phyloP scores from a whole-genome alignment of 1,140 invertebrate species.

The Temnothorax longispinosus region DNA sequence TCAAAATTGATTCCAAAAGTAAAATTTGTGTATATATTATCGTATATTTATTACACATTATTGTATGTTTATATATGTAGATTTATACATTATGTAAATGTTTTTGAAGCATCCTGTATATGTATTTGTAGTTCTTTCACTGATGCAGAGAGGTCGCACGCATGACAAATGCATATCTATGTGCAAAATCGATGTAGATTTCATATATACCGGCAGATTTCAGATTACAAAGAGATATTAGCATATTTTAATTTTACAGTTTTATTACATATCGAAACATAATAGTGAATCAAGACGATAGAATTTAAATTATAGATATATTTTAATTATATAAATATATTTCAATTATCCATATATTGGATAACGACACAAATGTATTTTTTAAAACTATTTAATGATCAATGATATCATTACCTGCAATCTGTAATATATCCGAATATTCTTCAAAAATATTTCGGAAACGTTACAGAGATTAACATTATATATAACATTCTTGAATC shows the following conservation, averaged over 20 bases:
- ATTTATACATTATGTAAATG: background rate
- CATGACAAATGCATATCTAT: constrained; percentile 11
- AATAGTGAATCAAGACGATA: background rate
- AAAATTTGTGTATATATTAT: background rate
- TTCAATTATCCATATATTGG: background rate
- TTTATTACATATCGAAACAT: background rate
- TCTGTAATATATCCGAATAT: background rate
- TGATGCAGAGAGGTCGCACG: constrained; percentile 35
- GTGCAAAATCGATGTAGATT: background rate
- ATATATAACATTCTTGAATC: background rate
- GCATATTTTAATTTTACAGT: background rate
- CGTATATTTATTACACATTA: background rate
- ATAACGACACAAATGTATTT: background rate
- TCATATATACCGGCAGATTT: constrained; percentile 27
- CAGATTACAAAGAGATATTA: background rate
- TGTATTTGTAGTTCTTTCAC: constrained; percentile 3
- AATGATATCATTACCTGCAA: background rate
- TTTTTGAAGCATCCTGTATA: background rate
- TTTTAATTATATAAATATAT: background rate
- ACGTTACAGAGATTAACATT: background rate
- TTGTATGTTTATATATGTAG: background rate
- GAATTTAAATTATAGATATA: background rate
- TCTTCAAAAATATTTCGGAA: background rate
- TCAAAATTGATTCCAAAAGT: background rate
- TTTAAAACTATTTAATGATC: too few relatives aligned